Percentiles rank a stretch among this genome's conserved stretches.
phyloP scores from a whole-genome alignment of 2,113 vertebrate genomes.

The Garra rufa region DNA sequence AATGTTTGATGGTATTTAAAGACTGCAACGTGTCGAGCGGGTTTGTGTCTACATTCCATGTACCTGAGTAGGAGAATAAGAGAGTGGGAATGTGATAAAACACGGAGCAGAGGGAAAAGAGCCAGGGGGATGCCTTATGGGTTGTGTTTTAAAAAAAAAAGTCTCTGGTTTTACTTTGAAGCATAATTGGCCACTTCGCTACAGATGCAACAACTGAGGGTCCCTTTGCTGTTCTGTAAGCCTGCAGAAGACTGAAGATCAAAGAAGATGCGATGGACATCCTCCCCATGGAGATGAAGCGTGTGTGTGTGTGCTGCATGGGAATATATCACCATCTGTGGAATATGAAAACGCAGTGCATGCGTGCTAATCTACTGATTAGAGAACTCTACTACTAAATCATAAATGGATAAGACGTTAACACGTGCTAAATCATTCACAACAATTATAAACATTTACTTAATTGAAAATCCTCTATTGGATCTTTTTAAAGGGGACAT shows the following conservation, averaged over 20 bases:
- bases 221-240: slow-evolving; percentile 36
- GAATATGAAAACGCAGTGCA: neutral
- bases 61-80: neutral
- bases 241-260: slow-evolving; percentile 43
- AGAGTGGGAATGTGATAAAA: slow-evolving; percentile 29
- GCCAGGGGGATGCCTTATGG: slow-evolving; percentile 34
- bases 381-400: neutral
- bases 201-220: slow-evolving; percentile 20
- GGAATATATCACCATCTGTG: neutral
- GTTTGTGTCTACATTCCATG: neutral
- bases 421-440: neutral
- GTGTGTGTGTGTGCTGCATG: slow-evolving; percentile 18
- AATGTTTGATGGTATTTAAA: slow-evolving; percentile 30
- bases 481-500: too few relatives aligned
- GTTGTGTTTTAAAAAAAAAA: slow-evolving; percentile 27
- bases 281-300: neutral
- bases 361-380: neutral
- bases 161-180: slow-evolving; percentile 51
- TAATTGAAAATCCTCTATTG: neutral
- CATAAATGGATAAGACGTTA: neutral
- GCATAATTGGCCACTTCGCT: slow-evolving; percentile 50
- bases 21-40: neutral
- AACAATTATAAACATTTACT: neutral
- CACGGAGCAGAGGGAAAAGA: slow-evolving; percentile 17
- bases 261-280: slow-evolving; percentile 47